A percentile compares a stretch with the other conserved stretches of the same genome.
These are phyloP conservation scores for Brienomyrus brachyistius DNA, from an alignment of 2,113 vertebrate species.

Conservation along the genomic window DNA sequence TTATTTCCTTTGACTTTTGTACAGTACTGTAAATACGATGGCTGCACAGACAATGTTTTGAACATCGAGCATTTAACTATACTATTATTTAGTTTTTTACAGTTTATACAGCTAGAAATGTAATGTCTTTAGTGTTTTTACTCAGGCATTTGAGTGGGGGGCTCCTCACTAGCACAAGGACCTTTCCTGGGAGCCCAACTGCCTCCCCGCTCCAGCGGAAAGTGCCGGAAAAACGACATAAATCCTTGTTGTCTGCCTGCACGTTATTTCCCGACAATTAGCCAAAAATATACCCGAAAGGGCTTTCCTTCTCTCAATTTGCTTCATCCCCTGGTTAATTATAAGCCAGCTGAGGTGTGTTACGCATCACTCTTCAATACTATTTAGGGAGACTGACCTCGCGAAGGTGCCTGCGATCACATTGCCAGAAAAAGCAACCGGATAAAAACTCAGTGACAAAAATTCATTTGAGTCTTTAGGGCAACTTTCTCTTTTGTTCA, in stretches of 20 bases:
- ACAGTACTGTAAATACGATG: neutral
- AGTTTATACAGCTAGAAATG: neutral
- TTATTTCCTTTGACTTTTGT: neutral
- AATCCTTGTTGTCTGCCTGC: neutral
- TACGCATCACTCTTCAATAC: neutral
- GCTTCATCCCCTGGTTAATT: neutral
- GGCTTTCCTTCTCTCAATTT: neutral
- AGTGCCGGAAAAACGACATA: neutral
- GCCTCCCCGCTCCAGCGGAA: neutral
- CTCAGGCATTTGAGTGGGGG: neutral
- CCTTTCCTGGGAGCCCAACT: neutral
- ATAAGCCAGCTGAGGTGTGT: neutral
- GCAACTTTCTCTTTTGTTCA: conserved; percentile 28
- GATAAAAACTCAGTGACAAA: conserved; percentile 14
- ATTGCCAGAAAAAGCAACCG: neutral
- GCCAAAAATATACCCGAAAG: neutral
- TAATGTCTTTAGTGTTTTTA: neutral
- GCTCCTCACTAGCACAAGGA: neutral
- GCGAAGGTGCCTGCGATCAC: neutral
- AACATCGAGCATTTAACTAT: neutral
- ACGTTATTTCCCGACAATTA: neutral
- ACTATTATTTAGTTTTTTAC: neutral
- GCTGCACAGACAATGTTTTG: neutral
- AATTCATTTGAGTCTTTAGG: conserved; percentile 23
- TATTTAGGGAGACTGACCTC: neutral